Conservation (phyloP, 2,888 invertebrate genomes). For the Ormyrus thymus region DNA sequence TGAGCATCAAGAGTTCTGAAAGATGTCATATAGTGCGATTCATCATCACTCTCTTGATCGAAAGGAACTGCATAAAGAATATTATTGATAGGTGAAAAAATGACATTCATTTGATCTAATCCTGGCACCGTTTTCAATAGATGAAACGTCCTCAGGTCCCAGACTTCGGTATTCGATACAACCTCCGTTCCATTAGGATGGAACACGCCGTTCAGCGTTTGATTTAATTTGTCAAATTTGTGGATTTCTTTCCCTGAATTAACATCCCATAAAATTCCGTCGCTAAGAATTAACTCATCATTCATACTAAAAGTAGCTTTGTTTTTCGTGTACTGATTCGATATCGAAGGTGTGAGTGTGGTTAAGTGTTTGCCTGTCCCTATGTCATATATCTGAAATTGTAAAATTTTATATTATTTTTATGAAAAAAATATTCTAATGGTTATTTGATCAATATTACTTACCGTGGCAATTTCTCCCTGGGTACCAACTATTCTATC, state of each 20-base stretch:
- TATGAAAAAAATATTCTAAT: not conserved
- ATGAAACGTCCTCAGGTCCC: slow-evolving; percentile 97
- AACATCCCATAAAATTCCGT: slow-evolving; percentile 97
- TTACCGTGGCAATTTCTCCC: slow-evolving; percentile 85
- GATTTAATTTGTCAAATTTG: slow-evolving; percentile 98
- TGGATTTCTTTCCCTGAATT: slow-evolving; percentile 91
- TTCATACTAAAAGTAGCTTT: slow-evolving; percentile 95
- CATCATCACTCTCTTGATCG: slow-evolving; percentile 84
- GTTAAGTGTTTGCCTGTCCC: slow-evolving; percentile 85
- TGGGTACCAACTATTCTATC: slow-evolving; percentile 94
- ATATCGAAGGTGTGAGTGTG: slow-evolving; percentile 86
- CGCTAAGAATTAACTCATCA: slow-evolving; percentile 93
- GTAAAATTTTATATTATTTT: not conserved
- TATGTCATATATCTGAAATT: slow-evolving; percentile 88
- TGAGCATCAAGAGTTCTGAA: slow-evolving; percentile 96
- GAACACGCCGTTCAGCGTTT: slow-evolving; percentile 95
- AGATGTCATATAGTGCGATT: slow-evolving; percentile 89
- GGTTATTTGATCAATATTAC: slow-evolving; percentile 58
- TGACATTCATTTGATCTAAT: slow-evolving; percentile 91
- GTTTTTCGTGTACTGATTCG: slow-evolving; percentile 95
- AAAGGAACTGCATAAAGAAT: slow-evolving; percentile 91
- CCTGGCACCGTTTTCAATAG: slow-evolving; percentile 94
- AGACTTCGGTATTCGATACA: slow-evolving; percentile 98
- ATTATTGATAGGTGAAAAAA: slow-evolving; percentile 91
- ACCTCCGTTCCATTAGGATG: slow-evolving; percentile 97